phyloP scores from a whole-genome alignment of 2,113 vertebrate genomes.

The Malurus elegans region DNA sequence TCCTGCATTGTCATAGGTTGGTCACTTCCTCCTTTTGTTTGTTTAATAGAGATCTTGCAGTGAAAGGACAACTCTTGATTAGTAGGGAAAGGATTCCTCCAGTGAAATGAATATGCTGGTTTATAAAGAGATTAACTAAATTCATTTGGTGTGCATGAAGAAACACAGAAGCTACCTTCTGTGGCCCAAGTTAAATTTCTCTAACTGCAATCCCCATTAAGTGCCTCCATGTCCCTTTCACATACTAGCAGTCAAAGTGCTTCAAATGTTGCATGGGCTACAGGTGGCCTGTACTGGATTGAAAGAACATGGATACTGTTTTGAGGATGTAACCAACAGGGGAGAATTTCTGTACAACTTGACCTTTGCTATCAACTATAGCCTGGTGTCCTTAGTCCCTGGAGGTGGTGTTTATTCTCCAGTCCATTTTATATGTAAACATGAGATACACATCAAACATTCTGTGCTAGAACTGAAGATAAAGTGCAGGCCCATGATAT shows the following conservation, averaged over 20 bases:
- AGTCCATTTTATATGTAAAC: not conserved
- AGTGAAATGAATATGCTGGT: not conserved
- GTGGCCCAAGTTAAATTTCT: not conserved
- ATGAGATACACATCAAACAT: not conserved
- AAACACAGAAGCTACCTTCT: not conserved
- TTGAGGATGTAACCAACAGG: not conserved
- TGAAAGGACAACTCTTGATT: not conserved
- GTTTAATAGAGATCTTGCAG: not conserved
- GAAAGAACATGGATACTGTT: not conserved
- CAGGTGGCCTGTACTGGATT: not conserved
- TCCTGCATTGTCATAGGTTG: not conserved
- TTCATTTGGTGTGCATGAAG: not conserved
- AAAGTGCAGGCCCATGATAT: rapidly evolving
- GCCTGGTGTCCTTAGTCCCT: not conserved
- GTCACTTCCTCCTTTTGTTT: slow-evolving; percentile 45
- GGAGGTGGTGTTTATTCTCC: not conserved
- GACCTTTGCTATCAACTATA: not conserved
- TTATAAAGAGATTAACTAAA: not conserved
- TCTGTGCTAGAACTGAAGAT: not conserved
- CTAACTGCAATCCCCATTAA: not conserved
- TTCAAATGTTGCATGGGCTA: not conserved
- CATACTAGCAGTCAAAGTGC: not conserved
- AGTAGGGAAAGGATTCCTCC: not conserved
- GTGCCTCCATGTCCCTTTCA: not conserved
- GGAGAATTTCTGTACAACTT: not conserved